Evolutionary conservation across 2,113 vertebrate genomes (phyloP).

Genomic region (Paralichthys olivaceus): DNA sequence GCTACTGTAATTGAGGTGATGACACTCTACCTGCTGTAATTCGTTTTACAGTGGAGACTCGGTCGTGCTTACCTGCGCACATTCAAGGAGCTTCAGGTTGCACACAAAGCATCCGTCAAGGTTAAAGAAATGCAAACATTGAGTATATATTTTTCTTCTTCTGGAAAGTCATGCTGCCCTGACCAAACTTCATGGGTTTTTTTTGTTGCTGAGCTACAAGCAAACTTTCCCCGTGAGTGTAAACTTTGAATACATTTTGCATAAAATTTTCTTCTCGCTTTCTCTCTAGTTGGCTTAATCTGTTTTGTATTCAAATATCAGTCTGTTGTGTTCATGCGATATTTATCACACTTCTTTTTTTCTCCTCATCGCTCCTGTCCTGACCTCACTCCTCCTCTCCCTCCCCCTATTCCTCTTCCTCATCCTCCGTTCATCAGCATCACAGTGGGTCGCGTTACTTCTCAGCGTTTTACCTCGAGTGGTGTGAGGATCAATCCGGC

Average conservation of each 20-base stretch:
- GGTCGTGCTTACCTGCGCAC: background rate
- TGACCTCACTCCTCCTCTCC: background rate
- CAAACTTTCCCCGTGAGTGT: background rate
- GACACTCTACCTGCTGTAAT: background rate
- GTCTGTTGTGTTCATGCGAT: constrained; percentile 18
- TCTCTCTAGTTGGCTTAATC: constrained; percentile 27
- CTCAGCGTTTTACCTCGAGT: background rate
- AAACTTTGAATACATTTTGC: constrained; percentile 7
- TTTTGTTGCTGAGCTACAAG: constrained; percentile 14
- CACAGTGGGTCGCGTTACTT: background rate
- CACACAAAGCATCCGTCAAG: background rate
- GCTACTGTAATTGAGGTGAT: constrained; percentile 36
- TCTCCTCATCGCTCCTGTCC: background rate
- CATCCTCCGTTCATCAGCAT: constrained; percentile 18
- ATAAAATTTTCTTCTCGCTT: background rate
- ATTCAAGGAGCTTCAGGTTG: background rate
- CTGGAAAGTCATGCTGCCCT: background rate
- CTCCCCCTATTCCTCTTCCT: too few relatives aligned
- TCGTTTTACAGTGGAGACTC: background rate
- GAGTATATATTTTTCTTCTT: background rate
- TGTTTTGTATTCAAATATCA: constrained; percentile 33
- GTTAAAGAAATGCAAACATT: background rate
- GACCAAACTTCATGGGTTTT: background rate
- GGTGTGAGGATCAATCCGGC: background rate
- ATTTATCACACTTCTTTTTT: constrained; percentile 4